A percentile compares a stretch with the other conserved stretches of the same genome.
Evolutionary conservation across 2,797 vertebrate species (phyloP).

Genomic region (Silurus aristotelis): DNA sequence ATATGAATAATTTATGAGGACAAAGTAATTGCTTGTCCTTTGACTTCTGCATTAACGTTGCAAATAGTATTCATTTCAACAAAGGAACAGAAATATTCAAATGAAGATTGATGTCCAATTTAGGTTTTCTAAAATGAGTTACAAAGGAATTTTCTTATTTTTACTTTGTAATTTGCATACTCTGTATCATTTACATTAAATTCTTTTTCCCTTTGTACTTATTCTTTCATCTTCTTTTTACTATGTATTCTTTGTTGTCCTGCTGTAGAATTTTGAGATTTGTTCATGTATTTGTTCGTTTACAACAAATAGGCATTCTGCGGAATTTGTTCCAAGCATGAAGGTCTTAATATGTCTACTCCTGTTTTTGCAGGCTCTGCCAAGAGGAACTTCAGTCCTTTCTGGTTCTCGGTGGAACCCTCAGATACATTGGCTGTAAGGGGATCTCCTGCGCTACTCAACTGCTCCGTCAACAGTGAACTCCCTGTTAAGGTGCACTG

Average conservation of each 20-base stretch:
- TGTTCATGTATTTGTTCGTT: background rate
- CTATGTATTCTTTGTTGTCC: background rate
- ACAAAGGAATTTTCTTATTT: slow-evolving; percentile 1
- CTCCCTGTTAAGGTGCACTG: slow-evolving; percentile 82
- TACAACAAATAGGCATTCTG: background rate
- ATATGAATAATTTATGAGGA: slow-evolving; percentile 78
- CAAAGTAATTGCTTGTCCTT: slow-evolving; percentile 69
- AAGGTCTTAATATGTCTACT: background rate
- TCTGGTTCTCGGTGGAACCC: slow-evolving; percentile 92
- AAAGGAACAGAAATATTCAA: slow-evolving; percentile 59
- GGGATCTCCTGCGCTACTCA: slow-evolving; percentile 82
- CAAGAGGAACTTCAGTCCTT: slow-evolving; percentile 86
- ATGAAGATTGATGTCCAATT: slow-evolving; percentile 48
- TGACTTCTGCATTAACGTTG: slow-evolving; percentile 64
- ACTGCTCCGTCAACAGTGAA: slow-evolving; percentile 88
- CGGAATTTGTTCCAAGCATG: background rate
- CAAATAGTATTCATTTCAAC: slow-evolving; percentile 57
- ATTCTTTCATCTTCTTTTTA: background rate
- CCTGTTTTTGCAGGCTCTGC: slow-evolving; percentile 72
- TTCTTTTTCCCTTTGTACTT: background rate
- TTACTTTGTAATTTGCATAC: background rate
- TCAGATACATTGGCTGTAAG: slow-evolving; percentile 82
- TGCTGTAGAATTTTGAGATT: background rate
- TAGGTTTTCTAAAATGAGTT: slow-evolving; percentile 27
- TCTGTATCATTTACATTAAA: background rate